phyloP scores from a whole-genome alignment of 1,140 invertebrate species.

The Holcopasites calliopsidis region DNA sequence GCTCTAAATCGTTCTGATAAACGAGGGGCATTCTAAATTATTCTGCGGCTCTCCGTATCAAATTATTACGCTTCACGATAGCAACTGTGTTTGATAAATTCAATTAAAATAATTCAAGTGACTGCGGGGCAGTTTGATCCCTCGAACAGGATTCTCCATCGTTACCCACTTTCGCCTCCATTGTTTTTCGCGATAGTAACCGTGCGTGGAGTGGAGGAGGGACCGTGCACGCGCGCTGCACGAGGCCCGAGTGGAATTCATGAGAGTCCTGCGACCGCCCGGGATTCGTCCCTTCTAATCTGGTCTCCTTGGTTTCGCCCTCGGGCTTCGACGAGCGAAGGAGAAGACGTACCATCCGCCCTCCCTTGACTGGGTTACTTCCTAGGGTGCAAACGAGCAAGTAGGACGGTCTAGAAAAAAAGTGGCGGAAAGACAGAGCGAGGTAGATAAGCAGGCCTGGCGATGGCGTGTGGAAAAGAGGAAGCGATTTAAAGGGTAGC shows the following conservation, averaged over 20 bases:
- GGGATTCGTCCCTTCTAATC: constrained; percentile 76
- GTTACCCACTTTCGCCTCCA: constrained; percentile 63
- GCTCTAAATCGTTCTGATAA: constrained; percentile 14
- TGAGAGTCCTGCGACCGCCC: constrained; percentile 61
- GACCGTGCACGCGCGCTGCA: constrained; percentile 54
- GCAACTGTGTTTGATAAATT: neutral
- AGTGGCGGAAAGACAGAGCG: constrained; percentile 50
- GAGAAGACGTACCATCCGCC: constrained; percentile 1
- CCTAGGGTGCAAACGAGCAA: constrained; percentile 55
- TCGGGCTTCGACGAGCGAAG: constrained; percentile 63
- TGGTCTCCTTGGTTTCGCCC: constrained; percentile 80
- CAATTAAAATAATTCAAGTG: too few relatives aligned
- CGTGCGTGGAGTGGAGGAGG: too few relatives aligned
- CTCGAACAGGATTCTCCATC: constrained; percentile 46
- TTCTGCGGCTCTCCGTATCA: neutral
- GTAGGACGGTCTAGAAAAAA: constrained; percentile 40
- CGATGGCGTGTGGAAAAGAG: constrained; percentile 41
- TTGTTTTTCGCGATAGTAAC: constrained; percentile 52
- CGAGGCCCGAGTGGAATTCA: constrained; percentile 65
- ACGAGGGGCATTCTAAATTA: constrained; percentile 16
- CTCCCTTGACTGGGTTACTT: constrained; percentile 29
- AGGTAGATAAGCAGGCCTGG: constrained; percentile 38
- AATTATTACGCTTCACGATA: neutral
- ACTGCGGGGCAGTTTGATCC: too few relatives aligned
- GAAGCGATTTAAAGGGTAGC: constrained; percentile 77